These are phyloP conservation scores for Hypsibius dujardini DNA, from an alignment of 1,140 invertebrate species.

Conservation along the genomic window DNA sequence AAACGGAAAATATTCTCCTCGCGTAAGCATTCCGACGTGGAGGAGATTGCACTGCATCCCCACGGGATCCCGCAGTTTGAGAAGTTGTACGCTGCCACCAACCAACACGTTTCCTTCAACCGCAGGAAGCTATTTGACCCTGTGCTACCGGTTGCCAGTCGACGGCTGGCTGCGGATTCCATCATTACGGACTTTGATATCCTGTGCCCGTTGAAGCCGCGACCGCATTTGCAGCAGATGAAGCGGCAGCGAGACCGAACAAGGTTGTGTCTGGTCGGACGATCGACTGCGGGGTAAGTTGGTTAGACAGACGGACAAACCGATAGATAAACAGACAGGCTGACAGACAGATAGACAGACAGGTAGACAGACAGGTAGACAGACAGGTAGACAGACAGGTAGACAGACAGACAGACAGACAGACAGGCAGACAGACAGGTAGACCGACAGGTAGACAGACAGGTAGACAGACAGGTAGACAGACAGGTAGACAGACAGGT, in stretches of 20 bases:
- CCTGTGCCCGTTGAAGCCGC: background rate
- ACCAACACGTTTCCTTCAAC: background rate
- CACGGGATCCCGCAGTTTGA: background rate
- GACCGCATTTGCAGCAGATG: background rate
- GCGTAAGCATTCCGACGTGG: background rate
- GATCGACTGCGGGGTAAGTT: background rate
- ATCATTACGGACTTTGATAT: background rate
- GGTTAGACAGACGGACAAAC: no score
- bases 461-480: no score
- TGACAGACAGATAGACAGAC: no score
- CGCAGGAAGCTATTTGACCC: background rate
- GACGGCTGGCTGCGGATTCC: background rate
- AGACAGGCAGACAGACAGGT: no score
- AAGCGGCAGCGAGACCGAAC: background rate
- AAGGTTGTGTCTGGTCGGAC: background rate
- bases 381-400: no score
- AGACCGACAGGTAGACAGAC: no score
- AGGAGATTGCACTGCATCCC: background rate
- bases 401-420: no score
- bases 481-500: no score
- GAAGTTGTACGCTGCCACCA: background rate
- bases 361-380: no score
- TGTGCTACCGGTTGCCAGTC: background rate
- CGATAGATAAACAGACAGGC: no score
- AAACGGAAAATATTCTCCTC: background rate